Base-by-base conservation (phyloP, 2,797 vertebrate species). In the Astyanax mexicanus region DNA sequence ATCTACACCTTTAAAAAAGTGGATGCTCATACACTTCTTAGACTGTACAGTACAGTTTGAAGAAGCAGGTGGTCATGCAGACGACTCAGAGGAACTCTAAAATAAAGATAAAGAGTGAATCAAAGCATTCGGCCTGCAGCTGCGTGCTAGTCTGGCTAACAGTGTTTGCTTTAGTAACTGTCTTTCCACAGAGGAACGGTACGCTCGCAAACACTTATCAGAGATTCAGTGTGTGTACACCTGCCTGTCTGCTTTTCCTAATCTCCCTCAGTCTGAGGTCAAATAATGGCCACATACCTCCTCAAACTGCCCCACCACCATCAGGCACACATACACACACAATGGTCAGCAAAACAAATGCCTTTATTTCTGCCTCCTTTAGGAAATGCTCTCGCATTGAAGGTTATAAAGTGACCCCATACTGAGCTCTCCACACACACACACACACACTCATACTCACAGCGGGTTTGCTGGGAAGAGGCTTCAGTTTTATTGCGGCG, bases 401-500 rank as follows among this genome's bases (percentile, higher is more conserved):
- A 61, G 74, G 32, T 35, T 68, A 47, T 78, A 73, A 73, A 73
- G 64, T 73, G 15, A 52, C 74, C 71, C 61, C 79, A 81, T 74
- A 57, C 72, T 19, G 64, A 72, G 72, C 66, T 49, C 32, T 32
- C 52, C 62, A 19, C 0, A n/a, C 69, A 60, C 23, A 60, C 40
- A 73, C 49, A 66, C 44, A 74, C 69, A 77, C 55, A 69, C 7
- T 29, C n/a, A 69, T 32, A 27, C 40, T 75, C 38, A 66, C 17
- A 61, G 83, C 69, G 67, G 77, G 83, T 84, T 84, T 84, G 84
- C 82, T 75, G 51, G 83, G 77, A 75, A 86, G 84, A 83, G 72
- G 80, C 86, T 84, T 35, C 83, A 80, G 84, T 90, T 91, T 91
- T 92, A 91, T 90, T 88, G 90, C 85, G 82, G 80, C 77, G 69